phyloP scores from a whole-genome alignment of 2,888 invertebrate species.

The Conchocele bisecta region DNA sequence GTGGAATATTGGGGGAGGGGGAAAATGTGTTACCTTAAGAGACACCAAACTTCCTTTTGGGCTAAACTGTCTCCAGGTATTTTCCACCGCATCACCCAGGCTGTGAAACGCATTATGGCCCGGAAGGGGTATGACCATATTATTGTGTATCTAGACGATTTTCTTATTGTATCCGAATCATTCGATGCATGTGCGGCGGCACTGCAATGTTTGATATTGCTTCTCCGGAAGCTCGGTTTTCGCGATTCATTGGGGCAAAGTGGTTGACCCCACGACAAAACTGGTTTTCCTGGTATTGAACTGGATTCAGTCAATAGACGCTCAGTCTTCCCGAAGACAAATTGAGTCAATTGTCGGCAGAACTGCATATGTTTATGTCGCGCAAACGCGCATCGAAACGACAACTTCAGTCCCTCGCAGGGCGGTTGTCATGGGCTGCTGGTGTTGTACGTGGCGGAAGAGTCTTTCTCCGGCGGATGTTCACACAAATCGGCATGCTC shows the following conservation, averaged over 20 bases:
- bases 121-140: conserved; percentile 5
- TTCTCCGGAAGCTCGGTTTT: conserved; percentile 18
- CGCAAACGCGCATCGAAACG: background rate
- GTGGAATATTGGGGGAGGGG: background rate
- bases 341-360: background rate
- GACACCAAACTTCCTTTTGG: conserved; percentile 9
- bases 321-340: conserved; percentile 7
- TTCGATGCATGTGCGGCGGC: background rate
- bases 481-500: background rate
- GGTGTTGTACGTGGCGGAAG: conserved; percentile 31
- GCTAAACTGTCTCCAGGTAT: no score
- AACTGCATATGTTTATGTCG: background rate
- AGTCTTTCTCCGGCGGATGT: conserved; percentile 21
- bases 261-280: conserved; percentile 6
- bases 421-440: conserved; percentile 29
- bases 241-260: conserved; percentile 22
- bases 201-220: background rate
- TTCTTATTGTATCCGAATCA: conserved; percentile 14
- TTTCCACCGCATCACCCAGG: conserved; percentile 20
- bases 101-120: conserved; percentile 14
- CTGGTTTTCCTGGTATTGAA: conserved; percentile 4
- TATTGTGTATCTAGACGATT: conserved; percentile 25
- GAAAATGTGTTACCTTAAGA: background rate
- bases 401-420: conserved; percentile 20
- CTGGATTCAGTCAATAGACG: background rate